Evolutionary conservation across 1,140 invertebrate species (phyloP).

Genomic region (Drosophila athabasca): DNA sequence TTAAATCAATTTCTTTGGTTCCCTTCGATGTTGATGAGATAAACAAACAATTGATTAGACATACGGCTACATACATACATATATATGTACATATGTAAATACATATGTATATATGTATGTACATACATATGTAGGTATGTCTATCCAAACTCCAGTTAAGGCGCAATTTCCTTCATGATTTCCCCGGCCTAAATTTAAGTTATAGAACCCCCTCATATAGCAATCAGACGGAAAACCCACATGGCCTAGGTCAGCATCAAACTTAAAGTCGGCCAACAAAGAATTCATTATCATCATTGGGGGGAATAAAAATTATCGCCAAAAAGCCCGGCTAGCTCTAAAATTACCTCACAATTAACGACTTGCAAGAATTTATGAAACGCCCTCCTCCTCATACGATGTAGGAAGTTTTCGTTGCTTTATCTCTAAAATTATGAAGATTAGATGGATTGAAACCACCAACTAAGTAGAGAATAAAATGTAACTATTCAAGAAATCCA

Average conservation of each 20-base stretch:
- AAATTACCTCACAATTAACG: conserved; percentile 27
- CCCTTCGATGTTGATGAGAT: background rate
- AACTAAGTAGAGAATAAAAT: too few relatives aligned
- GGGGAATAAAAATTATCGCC: conserved; percentile 29
- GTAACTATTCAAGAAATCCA: too few relatives aligned
- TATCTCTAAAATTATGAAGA: conserved; percentile 8
- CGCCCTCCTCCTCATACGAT: background rate
- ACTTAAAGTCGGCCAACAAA: conserved; percentile 9
- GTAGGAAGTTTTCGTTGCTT: conserved; percentile 15
- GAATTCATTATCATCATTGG: background rate
- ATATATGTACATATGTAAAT: too few relatives aligned
- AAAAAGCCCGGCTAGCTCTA: conserved; percentile 10
- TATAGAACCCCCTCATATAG: conserved; percentile 25
- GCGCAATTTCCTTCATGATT: conserved; percentile 29
- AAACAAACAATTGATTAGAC: conserved; percentile 1
- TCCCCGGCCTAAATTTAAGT: conserved; percentile 31
- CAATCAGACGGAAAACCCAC: conserved; percentile 39
- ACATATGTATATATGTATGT: too few relatives aligned
- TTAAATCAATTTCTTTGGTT: conserved; percentile 2
- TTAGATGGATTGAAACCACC: background rate
- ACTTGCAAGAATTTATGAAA: conserved; percentile 19
- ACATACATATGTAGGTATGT: too few relatives aligned
- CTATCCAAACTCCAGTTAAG: background rate
- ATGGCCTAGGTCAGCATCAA: conserved; percentile 69
- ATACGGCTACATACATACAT: too few relatives aligned